Evolutionary conservation across 2,797 vertebrate genomes (phyloP).

Genomic region (Sparidentex hasta): DNA sequence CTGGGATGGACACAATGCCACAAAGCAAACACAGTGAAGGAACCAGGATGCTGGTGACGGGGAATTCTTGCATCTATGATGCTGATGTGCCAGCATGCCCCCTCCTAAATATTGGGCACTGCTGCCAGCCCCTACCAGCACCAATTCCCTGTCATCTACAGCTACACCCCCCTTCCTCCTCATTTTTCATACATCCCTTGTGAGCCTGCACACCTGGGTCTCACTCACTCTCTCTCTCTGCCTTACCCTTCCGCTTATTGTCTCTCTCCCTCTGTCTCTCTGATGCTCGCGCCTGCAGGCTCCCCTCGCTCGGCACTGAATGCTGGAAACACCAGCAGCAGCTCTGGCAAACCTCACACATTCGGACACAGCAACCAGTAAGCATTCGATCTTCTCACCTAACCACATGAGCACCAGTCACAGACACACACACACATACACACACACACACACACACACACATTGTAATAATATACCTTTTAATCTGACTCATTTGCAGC

Average conservation of each 20-base stretch:
- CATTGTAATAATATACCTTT: conserved; percentile 45
- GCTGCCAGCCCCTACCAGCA: conserved; percentile 73
- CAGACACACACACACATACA: conserved; percentile 1
- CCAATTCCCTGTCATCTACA: conserved; percentile 62
- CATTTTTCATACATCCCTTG: conserved; percentile 77
- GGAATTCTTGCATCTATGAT: conserved; percentile 53
- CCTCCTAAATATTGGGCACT: conserved; percentile 67
- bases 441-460: conserved; percentile 2
- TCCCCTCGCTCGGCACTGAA: conserved; percentile 42
- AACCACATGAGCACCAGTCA: conserved; percentile 34
- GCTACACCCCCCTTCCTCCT: conserved; percentile 54
- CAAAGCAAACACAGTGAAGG: conserved; percentile 23
- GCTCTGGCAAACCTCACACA: conserved; percentile 55
- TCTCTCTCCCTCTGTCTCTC: conserved; percentile 35
- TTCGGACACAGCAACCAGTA: conserved; percentile 52
- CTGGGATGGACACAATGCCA: conserved; percentile 62
- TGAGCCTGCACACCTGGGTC: conserved; percentile 80
- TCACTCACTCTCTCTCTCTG: conserved; percentile 41
- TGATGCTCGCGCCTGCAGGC: conserved; percentile 58
- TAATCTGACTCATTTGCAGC: conserved; percentile 52
- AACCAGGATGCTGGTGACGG: conserved; percentile 15
- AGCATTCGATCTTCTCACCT: conserved; percentile 59
- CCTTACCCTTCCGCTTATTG: conserved; percentile 14
- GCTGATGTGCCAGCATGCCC: conserved; percentile 63
- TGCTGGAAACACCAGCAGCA: conserved; percentile 59